Percentiles rank a stretch among this genome's conserved stretches.
phyloP scores from a whole-genome alignment of 2,888 invertebrate genomes.

The Teleogryllus oceanicus region DNA sequence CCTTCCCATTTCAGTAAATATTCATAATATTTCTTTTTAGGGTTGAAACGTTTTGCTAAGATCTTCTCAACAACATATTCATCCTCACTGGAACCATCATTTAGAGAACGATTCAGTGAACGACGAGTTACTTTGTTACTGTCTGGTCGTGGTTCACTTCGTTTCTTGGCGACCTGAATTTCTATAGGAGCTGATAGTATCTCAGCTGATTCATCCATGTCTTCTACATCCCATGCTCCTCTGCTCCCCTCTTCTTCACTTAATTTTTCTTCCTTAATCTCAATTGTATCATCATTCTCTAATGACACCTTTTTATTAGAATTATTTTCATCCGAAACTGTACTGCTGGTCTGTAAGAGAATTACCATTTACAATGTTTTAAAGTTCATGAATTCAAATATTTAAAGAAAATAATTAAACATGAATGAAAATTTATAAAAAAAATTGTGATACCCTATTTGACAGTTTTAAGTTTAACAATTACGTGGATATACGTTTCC shows the following conservation, averaged over 20 bases:
- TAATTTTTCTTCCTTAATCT: slow-evolving; percentile 29
- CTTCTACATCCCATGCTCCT: neutral
- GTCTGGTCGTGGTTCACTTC: neutral
- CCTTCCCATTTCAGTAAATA: slow-evolving; percentile 85
- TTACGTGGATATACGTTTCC: too few relatives aligned
- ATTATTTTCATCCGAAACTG: neutral
- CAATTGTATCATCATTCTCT: slow-evolving; percentile 3
- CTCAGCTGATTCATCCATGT: neutral
- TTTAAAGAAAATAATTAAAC: too few relatives aligned
- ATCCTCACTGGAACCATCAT: slow-evolving; percentile 36
- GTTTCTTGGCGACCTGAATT: neutral
- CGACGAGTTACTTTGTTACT: neutral
- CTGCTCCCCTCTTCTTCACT: slow-evolving; percentile 28
- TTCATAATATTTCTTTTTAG: slow-evolving; percentile 71
- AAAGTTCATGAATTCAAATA: too few relatives aligned
- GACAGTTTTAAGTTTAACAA: too few relatives aligned
- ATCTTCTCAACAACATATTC: slow-evolving; percentile 80
- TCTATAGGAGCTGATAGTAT: neutral
- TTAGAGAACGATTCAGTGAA: neutral
- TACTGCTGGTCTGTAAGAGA: too few relatives aligned
- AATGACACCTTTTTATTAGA: neutral
- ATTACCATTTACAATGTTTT: too few relatives aligned
- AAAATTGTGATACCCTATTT: too few relatives aligned
- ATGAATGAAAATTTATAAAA: too few relatives aligned
- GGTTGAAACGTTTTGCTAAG: slow-evolving; percentile 77